Percentiles rank a stretch among this genome's conserved stretches.
phyloP scores from a whole-genome alignment of 2,113 vertebrate genomes.

The Bambusicola thoracicus region DNA sequence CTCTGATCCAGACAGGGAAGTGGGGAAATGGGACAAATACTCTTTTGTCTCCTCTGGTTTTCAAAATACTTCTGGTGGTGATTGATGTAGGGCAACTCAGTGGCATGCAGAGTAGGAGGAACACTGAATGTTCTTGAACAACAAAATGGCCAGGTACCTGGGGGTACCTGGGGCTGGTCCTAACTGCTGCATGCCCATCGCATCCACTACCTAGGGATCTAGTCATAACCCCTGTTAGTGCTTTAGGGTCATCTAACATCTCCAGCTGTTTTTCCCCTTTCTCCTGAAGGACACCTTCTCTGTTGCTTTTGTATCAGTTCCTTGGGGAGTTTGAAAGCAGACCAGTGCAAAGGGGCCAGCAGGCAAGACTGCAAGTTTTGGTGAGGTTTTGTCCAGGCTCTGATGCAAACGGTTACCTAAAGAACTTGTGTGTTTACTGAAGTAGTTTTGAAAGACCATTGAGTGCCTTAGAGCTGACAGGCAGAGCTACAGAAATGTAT shows the following conservation, averaged over 20 bases:
- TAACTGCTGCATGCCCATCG: neutral
- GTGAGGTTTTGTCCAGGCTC: neutral
- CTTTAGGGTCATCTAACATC: neutral
- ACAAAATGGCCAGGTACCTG: neutral
- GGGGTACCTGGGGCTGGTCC: neutral
- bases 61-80: neutral
- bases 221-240: neutral
- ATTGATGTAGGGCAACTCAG: neutral
- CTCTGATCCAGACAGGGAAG: neutral
- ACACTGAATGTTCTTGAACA: neutral
- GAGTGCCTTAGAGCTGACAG: neutral
- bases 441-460: neutral
- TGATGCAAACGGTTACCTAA: neutral
- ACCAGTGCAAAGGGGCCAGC: neutral
- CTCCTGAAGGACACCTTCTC: neutral
- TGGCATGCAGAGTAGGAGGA: accelerated
- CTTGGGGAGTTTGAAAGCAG: neutral
- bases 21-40: neutral
- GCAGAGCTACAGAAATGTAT: neutral
- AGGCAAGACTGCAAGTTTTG: neutral
- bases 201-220: accelerated
- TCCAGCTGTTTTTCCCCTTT: neutral
- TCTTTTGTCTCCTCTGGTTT: neutral
- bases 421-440: neutral
- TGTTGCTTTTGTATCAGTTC: neutral